Conservation (phyloP, 2,113 vertebrate species). For the Nibea albiflora region DNA sequence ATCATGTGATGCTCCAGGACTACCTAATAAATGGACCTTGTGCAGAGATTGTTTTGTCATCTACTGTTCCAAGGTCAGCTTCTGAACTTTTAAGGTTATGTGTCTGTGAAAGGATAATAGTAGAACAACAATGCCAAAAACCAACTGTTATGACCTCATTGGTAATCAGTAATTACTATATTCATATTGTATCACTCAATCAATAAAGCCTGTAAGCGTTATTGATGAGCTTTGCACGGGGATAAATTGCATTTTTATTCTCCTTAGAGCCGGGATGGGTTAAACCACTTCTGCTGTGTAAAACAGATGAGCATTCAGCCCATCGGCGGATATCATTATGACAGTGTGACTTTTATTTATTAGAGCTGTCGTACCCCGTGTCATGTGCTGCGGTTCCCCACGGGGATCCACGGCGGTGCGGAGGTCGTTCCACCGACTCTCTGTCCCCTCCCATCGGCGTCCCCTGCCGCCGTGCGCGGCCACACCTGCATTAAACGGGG, state of each 20-base stretch:
- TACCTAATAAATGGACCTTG: background rate
- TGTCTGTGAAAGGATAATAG: background rate
- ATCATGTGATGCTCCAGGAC: background rate
- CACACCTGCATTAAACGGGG: conserved; percentile 79
- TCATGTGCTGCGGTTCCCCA: conserved; percentile 45
- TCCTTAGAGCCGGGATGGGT: conserved; percentile 11
- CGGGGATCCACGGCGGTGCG: conserved; percentile 30
- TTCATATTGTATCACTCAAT: conserved; percentile 26
- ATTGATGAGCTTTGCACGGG: background rate
- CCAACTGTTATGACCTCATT: background rate
- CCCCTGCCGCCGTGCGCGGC: conserved; percentile 58
- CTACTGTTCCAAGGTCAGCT: background rate
- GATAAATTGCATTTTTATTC: background rate
- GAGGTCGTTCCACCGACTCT: conserved; percentile 55
- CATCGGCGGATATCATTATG: conserved; percentile 12
- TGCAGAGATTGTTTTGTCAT: background rate
- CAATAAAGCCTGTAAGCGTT: background rate
- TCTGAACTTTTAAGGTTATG: background rate
- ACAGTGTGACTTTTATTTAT: conserved; percentile 36
- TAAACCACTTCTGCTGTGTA: conserved; percentile 22
- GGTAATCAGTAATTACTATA: conserved; percentile 3
- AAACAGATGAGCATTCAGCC: background rate
- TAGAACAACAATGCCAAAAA: background rate
- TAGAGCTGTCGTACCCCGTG: conserved; percentile 14
- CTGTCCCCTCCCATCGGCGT: conserved; percentile 68